Percentiles rank a stretch among this genome's conserved stretches.
These are phyloP conservation scores for Acrobasis consociella DNA, from an alignment of 2,888 invertebrate genomes.

Conservation along the genomic window DNA sequence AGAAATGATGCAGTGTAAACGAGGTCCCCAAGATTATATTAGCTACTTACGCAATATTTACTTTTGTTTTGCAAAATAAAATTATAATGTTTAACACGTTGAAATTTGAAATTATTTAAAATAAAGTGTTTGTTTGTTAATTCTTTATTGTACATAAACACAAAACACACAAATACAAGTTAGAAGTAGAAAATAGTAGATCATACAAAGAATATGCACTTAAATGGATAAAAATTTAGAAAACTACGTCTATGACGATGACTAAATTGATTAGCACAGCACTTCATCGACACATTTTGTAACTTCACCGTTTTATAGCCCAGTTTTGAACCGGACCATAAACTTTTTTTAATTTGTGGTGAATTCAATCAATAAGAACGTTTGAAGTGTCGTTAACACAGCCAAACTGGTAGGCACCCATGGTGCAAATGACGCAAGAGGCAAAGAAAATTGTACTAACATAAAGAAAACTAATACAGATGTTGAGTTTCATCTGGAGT, in stretches of 20 bases:
- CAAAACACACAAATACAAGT: too few species aligned
- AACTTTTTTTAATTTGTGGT: constrained; percentile 61
- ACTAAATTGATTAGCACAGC: neutral
- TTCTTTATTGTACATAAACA: too few species aligned
- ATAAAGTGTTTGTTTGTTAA: too few species aligned
- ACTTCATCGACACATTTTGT: constrained; percentile 5
- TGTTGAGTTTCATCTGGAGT: neutral
- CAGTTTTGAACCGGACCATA: constrained; percentile 47
- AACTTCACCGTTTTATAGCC: constrained; percentile 20
- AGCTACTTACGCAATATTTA: too few species aligned
- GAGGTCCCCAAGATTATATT: too few species aligned
- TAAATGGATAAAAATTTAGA: too few species aligned
- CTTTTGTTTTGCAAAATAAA: too few species aligned
- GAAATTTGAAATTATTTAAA: too few species aligned
- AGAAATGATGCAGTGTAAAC: too few species aligned
- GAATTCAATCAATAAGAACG: constrained; percentile 65
- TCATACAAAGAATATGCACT: too few species aligned
- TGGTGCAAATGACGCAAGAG: constrained; percentile 38
- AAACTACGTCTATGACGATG: neutral
- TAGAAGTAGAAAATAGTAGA: too few species aligned
- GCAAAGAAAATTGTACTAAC: constrained; percentile 42
- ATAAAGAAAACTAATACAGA: neutral
- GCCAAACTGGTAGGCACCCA: constrained; percentile 49
- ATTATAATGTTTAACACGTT: neutral
- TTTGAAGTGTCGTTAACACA: constrained; percentile 63